Base-by-base conservation (phyloP, 2,888 invertebrate genomes). In the Xanthia icteritia region DNA sequence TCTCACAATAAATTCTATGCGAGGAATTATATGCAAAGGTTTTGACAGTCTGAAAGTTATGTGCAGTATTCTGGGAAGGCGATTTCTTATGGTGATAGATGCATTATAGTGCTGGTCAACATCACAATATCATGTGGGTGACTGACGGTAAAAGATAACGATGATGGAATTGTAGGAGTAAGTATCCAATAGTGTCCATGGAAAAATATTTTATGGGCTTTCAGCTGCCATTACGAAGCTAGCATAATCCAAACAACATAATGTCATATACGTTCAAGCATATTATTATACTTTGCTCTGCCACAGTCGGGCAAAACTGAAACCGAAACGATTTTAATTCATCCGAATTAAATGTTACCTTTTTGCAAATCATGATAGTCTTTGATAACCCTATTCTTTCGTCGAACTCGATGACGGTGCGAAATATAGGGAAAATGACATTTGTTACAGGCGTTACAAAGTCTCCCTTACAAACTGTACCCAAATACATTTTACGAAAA, bases 11-110 rank as follows among this genome's bases (percentile, higher is more conserved):
- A 81, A 84, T 63, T 84, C 13, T 66, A 60, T 45, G 68, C 69
- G 15, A 72, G 56, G 68, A 68, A 65, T 87, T 84, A 82, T 74
- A 82, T 83, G 84, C 77, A 78, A 76, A 81, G 73, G 82, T 85
- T 85, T 85, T 82, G 73, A 60, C 56, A 69, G 69, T 65, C 39
- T 36, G 39, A 54, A n/a, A 54, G 45, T 63, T 36, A n/a, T 54
- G 31, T 60, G 9, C 20, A 31, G 20, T 60, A 60, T 60, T 31
- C 36, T 20, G 31, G 20, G 20, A 36, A 20, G 36, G 61, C 5
- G 36, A 61, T 61, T n/a, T 45, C 11, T 66, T 31, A 66, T 48
- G 15, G 66, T 48, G 66, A 45, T 45, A 45, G n/a, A 11, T 11
- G 27, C 23, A 27, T 42, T 64, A 20, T 23, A 31, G 9, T 66